A percentile compares a stretch with the other conserved stretches of the same genome.
Conservation (phyloP, 2,113 vertebrate species). For the Oryctolagus cuniculus region mOryCun1.1 NC_091432.1:102670501-102671000, state of each 20-base stretch:
- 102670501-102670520: background rate
- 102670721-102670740: background rate
- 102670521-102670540: background rate
- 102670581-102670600: conserved; percentile 27
- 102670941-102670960: background rate
- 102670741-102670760: background rate
- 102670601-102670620: background rate
- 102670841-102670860: background rate
- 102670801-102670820: conserved; percentile 15
- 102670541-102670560: background rate
- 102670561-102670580: background rate
- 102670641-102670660: background rate
- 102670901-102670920: background rate
- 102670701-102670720: background rate
- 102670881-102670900: background rate
- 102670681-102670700: background rate
- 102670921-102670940: background rate
- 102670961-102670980: background rate
- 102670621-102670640: conserved; percentile 37
- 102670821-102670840: background rate
- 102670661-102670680: background rate
- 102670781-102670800: background rate
- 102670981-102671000: background rate
- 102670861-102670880: background rate
- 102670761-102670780: background rate